Percentiles rank a stretch among this genome's conserved stretches.
Conservation (phyloP, 1,140 invertebrate genomes). For the Achatina immaculata region DNA sequence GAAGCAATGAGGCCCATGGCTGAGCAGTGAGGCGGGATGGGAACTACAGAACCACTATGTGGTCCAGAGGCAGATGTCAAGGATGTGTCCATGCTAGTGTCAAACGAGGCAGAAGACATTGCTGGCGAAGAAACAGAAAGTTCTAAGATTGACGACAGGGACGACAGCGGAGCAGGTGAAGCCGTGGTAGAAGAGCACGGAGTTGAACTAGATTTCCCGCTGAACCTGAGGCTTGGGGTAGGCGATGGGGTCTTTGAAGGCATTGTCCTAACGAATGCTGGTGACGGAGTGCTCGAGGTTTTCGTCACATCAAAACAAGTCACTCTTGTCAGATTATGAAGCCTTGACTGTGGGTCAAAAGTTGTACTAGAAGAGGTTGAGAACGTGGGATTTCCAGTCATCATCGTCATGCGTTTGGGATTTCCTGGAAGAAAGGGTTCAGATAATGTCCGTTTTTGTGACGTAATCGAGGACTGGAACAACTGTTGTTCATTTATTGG, state of each 20-base stretch:
- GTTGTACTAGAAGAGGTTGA: not conserved
- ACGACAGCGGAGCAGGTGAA: conserved; percentile 17
- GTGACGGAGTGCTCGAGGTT: not conserved
- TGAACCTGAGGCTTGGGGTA: not conserved
- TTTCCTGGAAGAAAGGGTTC: not conserved
- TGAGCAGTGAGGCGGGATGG: not conserved
- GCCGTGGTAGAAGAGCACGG: not conserved
- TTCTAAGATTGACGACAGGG: conserved; percentile 15
- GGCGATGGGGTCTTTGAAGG: not conserved
- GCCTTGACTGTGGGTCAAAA: not conserved
- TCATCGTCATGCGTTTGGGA: not conserved
- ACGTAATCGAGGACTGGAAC: conserved; percentile 4
- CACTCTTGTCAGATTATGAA: not conserved
- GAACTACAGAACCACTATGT: not conserved
- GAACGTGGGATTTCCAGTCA: not conserved
- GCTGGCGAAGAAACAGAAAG: not conserved
- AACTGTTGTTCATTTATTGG: not conserved
- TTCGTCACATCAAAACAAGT: not conserved
- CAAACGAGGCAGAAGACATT: not conserved
- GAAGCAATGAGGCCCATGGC: conserved; percentile 21
- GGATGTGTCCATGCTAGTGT: not conserved
- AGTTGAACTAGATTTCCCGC: not conserved
- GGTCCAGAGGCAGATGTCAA: not conserved
- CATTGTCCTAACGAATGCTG: not conserved
- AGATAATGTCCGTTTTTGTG: not conserved